A percentile compares a stretch with the other conserved stretches of the same genome.
phyloP scores from a whole-genome alignment of 1,140 invertebrate species.

The Cotesia glomerata region DNA sequence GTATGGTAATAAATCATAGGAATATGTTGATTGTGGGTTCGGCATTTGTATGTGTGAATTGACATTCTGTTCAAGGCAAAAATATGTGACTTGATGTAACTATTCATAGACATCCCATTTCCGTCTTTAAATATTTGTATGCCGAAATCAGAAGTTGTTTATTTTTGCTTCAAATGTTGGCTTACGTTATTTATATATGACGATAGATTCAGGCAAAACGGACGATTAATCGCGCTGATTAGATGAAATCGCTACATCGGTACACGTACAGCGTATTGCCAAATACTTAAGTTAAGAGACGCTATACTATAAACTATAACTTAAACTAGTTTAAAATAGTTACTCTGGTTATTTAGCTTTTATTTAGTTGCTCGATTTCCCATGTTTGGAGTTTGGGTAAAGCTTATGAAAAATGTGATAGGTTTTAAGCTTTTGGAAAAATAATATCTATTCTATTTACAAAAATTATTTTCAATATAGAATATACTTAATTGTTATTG shows the following conservation, averaged over 20 bases:
- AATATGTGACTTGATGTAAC: background rate
- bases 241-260: background rate
- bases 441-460: no score
- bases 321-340: background rate
- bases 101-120: constrained; percentile 28
- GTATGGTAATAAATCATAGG: constrained; percentile 18
- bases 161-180: constrained; percentile 21
- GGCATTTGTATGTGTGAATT: constrained; percentile 1
- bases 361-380: no score
- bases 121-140: constrained; percentile 9
- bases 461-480: no score
- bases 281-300: background rate
- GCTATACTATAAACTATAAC: background rate
- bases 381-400: no score
- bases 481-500: no score
- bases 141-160: constrained; percentile 13
- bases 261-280: background rate
- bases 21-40: background rate
- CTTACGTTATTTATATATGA: background rate
- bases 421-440: no score
- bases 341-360: no score
- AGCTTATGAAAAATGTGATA: no score
- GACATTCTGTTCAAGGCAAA: background rate
- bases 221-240: constrained; percentile 28
- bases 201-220: constrained; percentile 26